Evolutionary conservation across 2,797 vertebrate genomes (phyloP).

Genomic region (Pseudocheirus occidentalis): DNA sequence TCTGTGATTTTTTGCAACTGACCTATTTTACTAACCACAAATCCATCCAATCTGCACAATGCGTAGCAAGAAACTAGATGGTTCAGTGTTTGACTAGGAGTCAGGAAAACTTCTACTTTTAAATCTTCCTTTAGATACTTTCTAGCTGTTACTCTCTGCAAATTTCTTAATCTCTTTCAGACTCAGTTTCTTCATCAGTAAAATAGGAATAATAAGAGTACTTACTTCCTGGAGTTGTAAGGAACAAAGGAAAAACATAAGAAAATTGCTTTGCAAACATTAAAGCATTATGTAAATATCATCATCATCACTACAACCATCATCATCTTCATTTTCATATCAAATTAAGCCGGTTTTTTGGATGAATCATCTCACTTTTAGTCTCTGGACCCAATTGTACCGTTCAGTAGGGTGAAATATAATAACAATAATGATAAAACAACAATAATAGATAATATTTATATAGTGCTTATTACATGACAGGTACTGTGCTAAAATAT

Average conservation of each 20-base stretch:
- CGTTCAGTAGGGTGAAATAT: neutral
- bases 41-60: neutral
- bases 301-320: neutral
- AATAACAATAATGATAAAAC: neutral
- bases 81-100: neutral
- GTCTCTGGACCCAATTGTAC: neutral
- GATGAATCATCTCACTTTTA: neutral
- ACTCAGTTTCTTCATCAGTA: neutral
- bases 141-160: neutral
- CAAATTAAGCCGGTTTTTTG: neutral
- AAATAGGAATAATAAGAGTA: neutral
- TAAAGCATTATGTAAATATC: neutral
- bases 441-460: neutral
- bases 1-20: neutral
- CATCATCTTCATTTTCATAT: neutral
- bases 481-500: neutral
- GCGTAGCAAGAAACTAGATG: neutral
- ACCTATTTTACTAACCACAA: neutral
- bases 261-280: neutral
- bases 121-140: neutral
- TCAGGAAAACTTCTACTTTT: neutral
- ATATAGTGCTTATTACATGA: neutral
- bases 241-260: neutral
- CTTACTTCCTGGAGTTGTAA: neutral
- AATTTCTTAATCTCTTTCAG: neutral